Evolutionary conservation across 2,113 vertebrate genomes (phyloP), one percentile per base, ranked within the genome.

Genomic region (Tychaedon coryphoeus): DNA sequence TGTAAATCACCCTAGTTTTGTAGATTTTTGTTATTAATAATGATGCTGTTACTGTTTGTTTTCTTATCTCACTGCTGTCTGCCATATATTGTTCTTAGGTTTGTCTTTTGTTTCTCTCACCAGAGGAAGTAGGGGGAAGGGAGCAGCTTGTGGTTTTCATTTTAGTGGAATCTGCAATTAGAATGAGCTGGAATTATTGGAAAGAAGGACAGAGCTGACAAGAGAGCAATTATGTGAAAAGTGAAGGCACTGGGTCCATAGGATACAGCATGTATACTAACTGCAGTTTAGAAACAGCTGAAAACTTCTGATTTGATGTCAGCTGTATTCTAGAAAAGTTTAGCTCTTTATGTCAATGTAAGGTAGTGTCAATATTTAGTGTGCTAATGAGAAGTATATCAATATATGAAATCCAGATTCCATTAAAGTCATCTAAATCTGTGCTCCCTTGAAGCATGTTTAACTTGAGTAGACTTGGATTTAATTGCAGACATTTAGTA

Each of bases 361-460:
- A 61, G 13, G 2, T 48, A 83, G 7, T 42, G 48, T 77, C 79
- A 95, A 87, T 95, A 72, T 89, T 91, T 74, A 93, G 71, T 54
- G 91, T 86, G 72, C 81, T 94, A 77, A 95, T 93, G 61, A 95
- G 62, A 91, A 90, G 19, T 29, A 58, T 66, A 91, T 92, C 45
- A 79, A 51, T 82, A 94, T 54, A 86, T 43, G 50, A 94, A 96
- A 95, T 38, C 9, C 20, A 54, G 42, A 42, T 84, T 81, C 31
- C 34, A 70, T 90, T 86, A 61, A 91, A 78, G 18, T 84, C 3
- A 53, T 73, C 23, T n/a, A 70, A 45, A 95, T 79, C 64, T 60
- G 42, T 88, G 54, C 43, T 95, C 19, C 66, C 29, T 45, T 43
- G 85, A 97, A 93, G 48, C 53, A n/a, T 34, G 20, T 91, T 96